A percentile compares a stretch with the other conserved stretches of the same genome.
Evolutionary conservation across 2,113 vertebrate genomes (phyloP).

Genomic region (Sinocyclocheilus anshuiensis): DNA sequence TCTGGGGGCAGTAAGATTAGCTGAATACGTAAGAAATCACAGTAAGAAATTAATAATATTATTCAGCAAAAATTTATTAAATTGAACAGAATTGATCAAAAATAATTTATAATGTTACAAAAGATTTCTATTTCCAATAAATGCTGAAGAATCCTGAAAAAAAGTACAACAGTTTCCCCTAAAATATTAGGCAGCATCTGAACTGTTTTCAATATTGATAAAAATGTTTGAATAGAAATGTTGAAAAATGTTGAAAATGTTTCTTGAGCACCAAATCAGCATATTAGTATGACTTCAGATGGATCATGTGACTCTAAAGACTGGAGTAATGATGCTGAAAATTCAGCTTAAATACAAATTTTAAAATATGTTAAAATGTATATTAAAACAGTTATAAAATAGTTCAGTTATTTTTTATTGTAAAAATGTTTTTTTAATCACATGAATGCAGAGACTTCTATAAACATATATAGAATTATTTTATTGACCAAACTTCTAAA

Average conservation of each 20-base stretch:
- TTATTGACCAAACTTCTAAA: neutral
- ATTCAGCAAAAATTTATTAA: neutral
- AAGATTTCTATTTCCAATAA: neutral
- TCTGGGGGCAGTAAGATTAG: neutral
- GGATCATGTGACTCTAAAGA: neutral
- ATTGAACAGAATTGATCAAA: neutral
- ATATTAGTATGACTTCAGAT: neutral
- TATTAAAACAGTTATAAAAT: neutral
- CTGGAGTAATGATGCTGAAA: neutral
- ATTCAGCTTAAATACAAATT: neutral
- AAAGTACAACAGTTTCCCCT: neutral
- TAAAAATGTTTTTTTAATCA: neutral
- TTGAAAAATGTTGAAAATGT: neutral
- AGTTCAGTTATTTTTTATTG: too few species aligned
- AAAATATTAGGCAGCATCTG: neutral
- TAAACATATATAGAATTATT: neutral
- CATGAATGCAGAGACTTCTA: neutral
- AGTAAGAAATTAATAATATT: neutral
- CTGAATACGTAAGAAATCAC: neutral
- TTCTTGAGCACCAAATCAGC: neutral
- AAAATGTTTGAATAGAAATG: neutral
- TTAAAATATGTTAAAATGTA: neutral
- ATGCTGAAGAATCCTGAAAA: neutral
- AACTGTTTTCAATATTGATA: neutral
- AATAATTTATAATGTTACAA: neutral